Conservation (phyloP, 1,140 invertebrate genomes). For the Mercenaria mercenaria region DNA sequence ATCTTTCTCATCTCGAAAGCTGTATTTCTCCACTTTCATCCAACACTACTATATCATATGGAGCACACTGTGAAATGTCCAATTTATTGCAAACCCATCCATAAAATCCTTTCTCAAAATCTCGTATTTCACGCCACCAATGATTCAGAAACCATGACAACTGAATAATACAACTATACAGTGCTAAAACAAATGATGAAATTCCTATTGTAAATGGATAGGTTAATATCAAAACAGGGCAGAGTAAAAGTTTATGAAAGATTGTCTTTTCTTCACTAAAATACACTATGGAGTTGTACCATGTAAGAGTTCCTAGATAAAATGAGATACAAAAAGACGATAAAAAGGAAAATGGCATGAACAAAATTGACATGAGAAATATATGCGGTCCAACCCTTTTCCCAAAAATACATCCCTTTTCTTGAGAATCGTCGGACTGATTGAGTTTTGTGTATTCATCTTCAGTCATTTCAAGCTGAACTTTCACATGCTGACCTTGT, state of each 20-base stretch:
- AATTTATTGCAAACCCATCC: constrained; percentile 91
- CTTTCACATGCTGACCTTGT: constrained; percentile 46
- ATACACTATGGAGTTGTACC: constrained; percentile 92
- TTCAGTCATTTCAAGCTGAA: constrained; percentile 44
- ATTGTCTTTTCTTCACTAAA: constrained; percentile 90
- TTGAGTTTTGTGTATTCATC: constrained; percentile 37
- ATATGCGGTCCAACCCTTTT: constrained; percentile 88
- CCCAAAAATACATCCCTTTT: background rate
- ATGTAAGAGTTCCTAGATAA: constrained; percentile 91
- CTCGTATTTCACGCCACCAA: constrained; percentile 91
- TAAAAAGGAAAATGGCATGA: constrained; percentile 89
- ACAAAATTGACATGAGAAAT: constrained; percentile 89
- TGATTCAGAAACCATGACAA: constrained; percentile 90
- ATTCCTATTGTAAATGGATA: constrained; percentile 91
- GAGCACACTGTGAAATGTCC: constrained; percentile 90
- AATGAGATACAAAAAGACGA: constrained; percentile 90
- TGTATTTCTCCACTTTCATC: constrained; percentile 71
- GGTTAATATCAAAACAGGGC: constrained; percentile 90
- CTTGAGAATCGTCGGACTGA: background rate
- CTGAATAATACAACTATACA: constrained; percentile 90
- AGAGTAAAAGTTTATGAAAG: constrained; percentile 87
- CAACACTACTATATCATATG: constrained; percentile 88
- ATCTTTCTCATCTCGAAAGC: background rate
- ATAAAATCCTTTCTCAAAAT: constrained; percentile 93
- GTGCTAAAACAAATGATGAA: constrained; percentile 89